Conservation (phyloP, 2,113 vertebrate genomes). For the Petroica traversi region DNA sequence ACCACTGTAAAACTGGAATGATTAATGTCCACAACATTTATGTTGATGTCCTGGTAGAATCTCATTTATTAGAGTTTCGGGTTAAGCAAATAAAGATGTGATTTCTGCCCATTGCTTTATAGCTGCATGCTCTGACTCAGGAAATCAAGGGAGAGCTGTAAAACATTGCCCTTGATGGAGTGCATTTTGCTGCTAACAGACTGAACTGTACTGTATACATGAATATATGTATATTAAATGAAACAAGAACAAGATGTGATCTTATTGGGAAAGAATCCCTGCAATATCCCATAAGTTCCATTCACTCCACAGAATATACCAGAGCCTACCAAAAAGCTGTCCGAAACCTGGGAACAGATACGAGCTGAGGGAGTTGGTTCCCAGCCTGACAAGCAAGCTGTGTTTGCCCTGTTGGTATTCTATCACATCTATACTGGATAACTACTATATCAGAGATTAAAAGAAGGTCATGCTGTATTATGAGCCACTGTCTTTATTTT, state of each 20-base stretch:
- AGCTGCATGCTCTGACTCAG: constrained; percentile 19
- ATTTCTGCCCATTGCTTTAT: background rate
- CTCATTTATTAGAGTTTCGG: background rate
- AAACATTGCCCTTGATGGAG: constrained; percentile 6
- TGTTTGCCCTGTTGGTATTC: constrained; percentile 24
- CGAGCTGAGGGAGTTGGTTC: background rate
- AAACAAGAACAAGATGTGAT: constrained; percentile 73
- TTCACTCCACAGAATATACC: constrained; percentile 1
- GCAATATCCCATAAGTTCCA: constrained; percentile 37
- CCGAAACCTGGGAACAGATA: constrained; percentile 30
- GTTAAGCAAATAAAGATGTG: constrained; percentile 36
- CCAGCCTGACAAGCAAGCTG: background rate
- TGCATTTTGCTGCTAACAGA: background rate
- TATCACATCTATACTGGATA: constrained; percentile 34
- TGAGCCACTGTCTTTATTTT: constrained; percentile 68
- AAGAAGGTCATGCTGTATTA: constrained; percentile 68
- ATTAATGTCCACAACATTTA: background rate
- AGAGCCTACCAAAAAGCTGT: constrained; percentile 17
- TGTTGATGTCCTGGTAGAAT: background rate
- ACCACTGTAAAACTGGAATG: background rate
- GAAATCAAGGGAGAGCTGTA: constrained; percentile 55
- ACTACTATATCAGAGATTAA: constrained; percentile 66
- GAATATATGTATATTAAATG: constrained; percentile 14
- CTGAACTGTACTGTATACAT: background rate
- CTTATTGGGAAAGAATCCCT: constrained; percentile 63